Conservation (phyloP, 2,888 invertebrate species). For the Acleris laterana region DNA sequence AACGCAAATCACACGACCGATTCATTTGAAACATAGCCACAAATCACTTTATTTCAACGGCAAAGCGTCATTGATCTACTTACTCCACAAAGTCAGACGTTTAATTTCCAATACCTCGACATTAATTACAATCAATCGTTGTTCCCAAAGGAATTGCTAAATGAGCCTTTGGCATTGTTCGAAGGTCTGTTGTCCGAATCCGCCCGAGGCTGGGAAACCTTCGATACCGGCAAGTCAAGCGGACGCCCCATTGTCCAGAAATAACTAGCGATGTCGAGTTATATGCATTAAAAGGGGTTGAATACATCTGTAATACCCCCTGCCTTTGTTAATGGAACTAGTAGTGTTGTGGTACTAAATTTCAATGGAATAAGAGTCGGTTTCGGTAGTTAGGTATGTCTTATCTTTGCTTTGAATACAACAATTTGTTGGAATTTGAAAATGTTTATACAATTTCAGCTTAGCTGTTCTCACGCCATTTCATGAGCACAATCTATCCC, state of each 20-base stretch:
- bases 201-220: neutral
- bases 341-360: neutral
- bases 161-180: constrained; percentile 14
- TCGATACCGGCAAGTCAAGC: neutral
- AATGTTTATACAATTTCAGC: no score
- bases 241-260: constrained; percentile 15
- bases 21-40: neutral
- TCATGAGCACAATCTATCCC: no score
- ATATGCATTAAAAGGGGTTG: neutral
- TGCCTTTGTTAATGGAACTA: neutral
- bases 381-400: no score
- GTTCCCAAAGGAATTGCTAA: constrained; percentile 10
- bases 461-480: no score
- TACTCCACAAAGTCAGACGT: neutral
- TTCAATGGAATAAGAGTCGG: neutral
- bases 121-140: constrained; percentile 20
- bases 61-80: neutral
- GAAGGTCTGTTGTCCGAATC: neutral
- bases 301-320: no score
- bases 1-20: no score
- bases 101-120: neutral
- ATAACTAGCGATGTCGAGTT: neutral
- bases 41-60: neutral
- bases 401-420: no score
- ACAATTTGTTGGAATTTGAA: no score